Base-by-base conservation (phyloP, 92 coral and sea anemone genomes). In the Palythoa heliodiscus region DNA sequence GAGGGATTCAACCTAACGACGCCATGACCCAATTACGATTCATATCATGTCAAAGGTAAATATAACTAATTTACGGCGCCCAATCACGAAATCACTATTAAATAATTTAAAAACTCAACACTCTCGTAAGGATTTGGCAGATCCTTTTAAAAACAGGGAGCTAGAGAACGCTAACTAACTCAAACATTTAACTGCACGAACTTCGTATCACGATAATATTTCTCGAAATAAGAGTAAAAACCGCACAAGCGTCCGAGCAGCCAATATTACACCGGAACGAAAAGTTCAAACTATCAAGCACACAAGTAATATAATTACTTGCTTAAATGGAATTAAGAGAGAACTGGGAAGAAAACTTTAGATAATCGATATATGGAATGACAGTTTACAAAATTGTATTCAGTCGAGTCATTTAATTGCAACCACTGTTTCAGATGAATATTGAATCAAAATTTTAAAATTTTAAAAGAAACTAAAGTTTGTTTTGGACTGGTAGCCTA, bases 11-110 rank as follows among this genome's bases (percentile, higher is more conserved):
- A 80, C 23, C 50, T 38, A 11, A 48, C 54, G 0, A 64, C 64
- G 29, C 43, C 50, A 80, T 43, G 74, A 43, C 66, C 84, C 10
- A 66, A 80, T 80, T 64, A 80, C 60, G 58, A 66, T 80, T 80
- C 53, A 63, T 23, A 43, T 23, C 60, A 64, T 66, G 39, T 80
- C 60, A 66, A 79, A 64, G 40, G 73, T 80, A 64, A 80, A 80
- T 80, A 80, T 66, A 61, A 78, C 40, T 64, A 80, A 47, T 40
- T 80, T 52, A 66, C 17, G 84, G 84, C 70, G 39, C 73, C 63
- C 61, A 57, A 80, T 80, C 84, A 79, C 84, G 84, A 19, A 61
- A 79, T 79, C 50, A 47, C 40, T 15, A 16, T n/a, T 70, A 80
- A 47, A 43, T 43, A 47, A 77, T 13, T 76, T 54, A 6, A 58